Percentiles rank a stretch among this genome's conserved stretches.
phyloP scores from a whole-genome alignment of 2,888 invertebrate genomes.

The Eudasyphora cyanicolor region DNA sequence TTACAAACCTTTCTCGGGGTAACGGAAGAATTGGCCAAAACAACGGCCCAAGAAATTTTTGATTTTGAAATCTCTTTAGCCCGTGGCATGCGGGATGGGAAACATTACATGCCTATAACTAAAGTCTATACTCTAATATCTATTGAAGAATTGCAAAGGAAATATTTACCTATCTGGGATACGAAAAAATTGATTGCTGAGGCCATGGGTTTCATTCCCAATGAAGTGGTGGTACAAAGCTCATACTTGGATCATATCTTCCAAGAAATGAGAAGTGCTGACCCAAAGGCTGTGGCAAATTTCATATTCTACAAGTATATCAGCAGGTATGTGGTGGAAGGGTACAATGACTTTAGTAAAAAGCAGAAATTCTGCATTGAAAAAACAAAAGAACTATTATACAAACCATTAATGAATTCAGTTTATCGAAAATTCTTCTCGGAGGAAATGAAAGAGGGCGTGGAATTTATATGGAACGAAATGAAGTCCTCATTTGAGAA shows the following conservation, averaged over 20 bases:
- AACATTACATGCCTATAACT: slow-evolving; percentile 40
- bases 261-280: slow-evolving; percentile 65
- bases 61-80: slow-evolving; percentile 73
- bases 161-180: slow-evolving; percentile 67
- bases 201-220: slow-evolving; percentile 67
- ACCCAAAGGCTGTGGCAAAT: slow-evolving; percentile 72
- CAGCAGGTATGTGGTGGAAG: slow-evolving; percentile 66
- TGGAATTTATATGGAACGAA: slow-evolving; percentile 73
- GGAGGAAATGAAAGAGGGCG: slow-evolving; percentile 69
- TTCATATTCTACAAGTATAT: slow-evolving; percentile 74
- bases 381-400: neutral
- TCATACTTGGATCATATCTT: slow-evolving; percentile 72
- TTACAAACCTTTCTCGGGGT: slow-evolving; percentile 67
- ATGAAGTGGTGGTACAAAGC: slow-evolving; percentile 70
- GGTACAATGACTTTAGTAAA: slow-evolving; percentile 57
- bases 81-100: slow-evolving; percentile 64
- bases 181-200: slow-evolving; percentile 70
- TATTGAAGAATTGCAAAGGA: neutral
- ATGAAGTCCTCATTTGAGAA: slow-evolving; percentile 71
- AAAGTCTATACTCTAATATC: neutral
- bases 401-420: slow-evolving; percentile 73
- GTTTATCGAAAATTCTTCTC: slow-evolving; percentile 71
- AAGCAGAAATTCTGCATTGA: neutral
- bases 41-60: slow-evolving; percentile 71
- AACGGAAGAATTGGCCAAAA: slow-evolving; percentile 52